Evolutionary conservation across 2,888 invertebrate genomes (phyloP), one percentile per base, ranked within the genome.

Genomic region (Rhingia rostrata): DNA sequence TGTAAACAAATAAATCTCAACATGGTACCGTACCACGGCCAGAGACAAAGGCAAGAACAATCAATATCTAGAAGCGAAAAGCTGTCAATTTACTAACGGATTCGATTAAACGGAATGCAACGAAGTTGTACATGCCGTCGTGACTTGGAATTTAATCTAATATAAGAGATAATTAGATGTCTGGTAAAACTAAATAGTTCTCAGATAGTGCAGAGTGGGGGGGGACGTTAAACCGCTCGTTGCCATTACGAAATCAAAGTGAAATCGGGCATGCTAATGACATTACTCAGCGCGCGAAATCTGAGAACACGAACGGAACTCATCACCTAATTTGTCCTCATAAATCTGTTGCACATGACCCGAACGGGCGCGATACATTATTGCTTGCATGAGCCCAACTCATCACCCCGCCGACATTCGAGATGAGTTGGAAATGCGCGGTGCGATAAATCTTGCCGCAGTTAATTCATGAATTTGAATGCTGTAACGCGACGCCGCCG

Each of bases 271-370:
- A 77, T 61, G 69, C 53, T 79, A 70, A 84, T 79, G 73, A 58
- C 67, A 67, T 83, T 77, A 56, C 53, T 41, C 39, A 51, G 64
- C 47, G 60, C 79, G n/a, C 35, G 79, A 78, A 83, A 78, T 72
- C 22, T 64, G 77, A 73, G 77, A 63, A 64, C 64, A 22, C 37
- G n/a, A 63, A 58, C 43, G 58, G 45, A 54, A 43, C 54, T 84
- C 84, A 84, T 75, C 84, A 84, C 84, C 74, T 80, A 84, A 80
- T 84, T 84, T 84, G 74, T 84, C 74, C 84, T 64, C 84, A 84
- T 84, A 84, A 84, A 80, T 80, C 72, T 64, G 22, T 22, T 22
- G 10, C 30, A 30, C 6, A 30, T 4, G 73, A 39, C 39, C 69
- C 9, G 32, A 22, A 9, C 72, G 43, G 45, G 49, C 49, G 43